Conservation (phyloP, 2,797 vertebrate species). For the Okamejei kenojei region DNA sequence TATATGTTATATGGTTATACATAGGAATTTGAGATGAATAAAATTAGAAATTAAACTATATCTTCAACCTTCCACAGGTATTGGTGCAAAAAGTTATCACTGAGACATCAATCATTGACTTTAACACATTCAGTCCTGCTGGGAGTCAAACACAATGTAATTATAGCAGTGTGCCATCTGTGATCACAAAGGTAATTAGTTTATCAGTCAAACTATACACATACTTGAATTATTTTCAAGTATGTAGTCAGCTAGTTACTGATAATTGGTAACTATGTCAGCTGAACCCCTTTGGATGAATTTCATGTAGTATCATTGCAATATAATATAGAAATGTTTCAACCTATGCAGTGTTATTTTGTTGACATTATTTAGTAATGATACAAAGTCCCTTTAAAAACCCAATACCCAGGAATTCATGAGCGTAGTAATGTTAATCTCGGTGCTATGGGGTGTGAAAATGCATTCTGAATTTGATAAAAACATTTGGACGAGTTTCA, state of each 20-base stretch:
- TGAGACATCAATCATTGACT: not conserved
- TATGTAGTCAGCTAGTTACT: not conserved
- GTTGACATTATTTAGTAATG: not conserved
- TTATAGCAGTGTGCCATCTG: not conserved
- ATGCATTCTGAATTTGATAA: too few relatives aligned
- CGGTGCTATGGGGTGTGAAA: too few relatives aligned
- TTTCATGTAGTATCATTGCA: not conserved
- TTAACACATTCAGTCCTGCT: not conserved
- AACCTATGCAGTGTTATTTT: not conserved
- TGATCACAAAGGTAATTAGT: not conserved
- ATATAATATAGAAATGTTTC: not conserved
- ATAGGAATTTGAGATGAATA: not conserved
- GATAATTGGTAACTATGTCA: not conserved
- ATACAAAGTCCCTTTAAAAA: not conserved
- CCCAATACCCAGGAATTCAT: too few relatives aligned
- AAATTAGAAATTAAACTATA: not conserved
- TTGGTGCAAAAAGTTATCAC: not conserved
- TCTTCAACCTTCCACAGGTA: not conserved
- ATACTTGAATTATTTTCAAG: conserved; percentile 17
- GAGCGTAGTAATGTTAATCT: too few relatives aligned
- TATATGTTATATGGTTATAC: too few relatives aligned
- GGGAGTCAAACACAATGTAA: not conserved
- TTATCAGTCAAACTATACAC: not conserved
- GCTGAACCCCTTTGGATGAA: not conserved
- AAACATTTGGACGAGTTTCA: too few relatives aligned